phyloP scores from a whole-genome alignment of 2,888 invertebrate genomes.

The Hypercompe scribonia region DNA sequence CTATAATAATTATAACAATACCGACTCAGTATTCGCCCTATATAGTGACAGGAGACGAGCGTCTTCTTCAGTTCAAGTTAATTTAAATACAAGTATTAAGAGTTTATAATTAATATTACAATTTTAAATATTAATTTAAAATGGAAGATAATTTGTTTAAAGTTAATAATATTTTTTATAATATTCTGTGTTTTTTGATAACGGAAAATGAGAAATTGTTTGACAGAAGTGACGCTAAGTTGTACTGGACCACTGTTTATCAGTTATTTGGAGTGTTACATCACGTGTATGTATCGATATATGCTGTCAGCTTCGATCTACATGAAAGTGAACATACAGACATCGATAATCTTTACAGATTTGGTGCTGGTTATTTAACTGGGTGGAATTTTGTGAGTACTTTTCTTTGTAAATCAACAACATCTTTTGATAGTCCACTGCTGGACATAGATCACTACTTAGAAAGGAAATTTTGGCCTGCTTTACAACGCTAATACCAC shows the following conservation, averaged over 20 bases:
- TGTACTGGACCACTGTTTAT: slow-evolving; percentile 76
- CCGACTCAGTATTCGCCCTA: slow-evolving; percentile 35
- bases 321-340: slow-evolving; percentile 43
- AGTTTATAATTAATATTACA: slow-evolving; percentile 1
- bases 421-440: background rate
- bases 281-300: slow-evolving; percentile 60
- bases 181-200: slow-evolving; percentile 75
- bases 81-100: slow-evolving; percentile 11
- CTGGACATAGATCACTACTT: background rate
- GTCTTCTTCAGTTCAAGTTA: slow-evolving; percentile 25
- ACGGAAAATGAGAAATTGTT: slow-evolving; percentile 79
- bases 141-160: slow-evolving; percentile 73
- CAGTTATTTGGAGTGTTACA: slow-evolving; percentile 65
- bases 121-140: slow-evolving; percentile 26
- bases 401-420: background rate
- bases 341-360: slow-evolving; percentile 64
- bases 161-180: slow-evolving; percentile 75
- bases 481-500: no score
- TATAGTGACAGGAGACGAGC: slow-evolving; percentile 30
- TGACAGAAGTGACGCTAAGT: slow-evolving; percentile 69
- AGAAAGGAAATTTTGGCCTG: no score
- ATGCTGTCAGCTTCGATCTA: slow-evolving; percentile 58
- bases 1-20: slow-evolving; percentile 17
- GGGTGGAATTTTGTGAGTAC: slow-evolving; percentile 81
- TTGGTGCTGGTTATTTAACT: slow-evolving; percentile 64